Conservation (phyloP, 2,888 invertebrate species). For the Osedax fenrisi region DNA sequence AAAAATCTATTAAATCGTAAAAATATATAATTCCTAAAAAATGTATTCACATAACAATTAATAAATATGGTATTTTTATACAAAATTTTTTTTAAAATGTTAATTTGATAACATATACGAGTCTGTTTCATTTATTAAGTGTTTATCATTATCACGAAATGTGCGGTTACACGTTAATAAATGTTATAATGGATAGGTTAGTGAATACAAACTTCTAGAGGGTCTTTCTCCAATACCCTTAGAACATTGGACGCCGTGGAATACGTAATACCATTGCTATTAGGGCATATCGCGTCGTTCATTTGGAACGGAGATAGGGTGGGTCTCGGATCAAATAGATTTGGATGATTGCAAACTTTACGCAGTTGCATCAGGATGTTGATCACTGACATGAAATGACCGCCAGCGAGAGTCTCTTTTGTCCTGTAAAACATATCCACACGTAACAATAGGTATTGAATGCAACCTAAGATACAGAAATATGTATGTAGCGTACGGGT, state of each 20-base stretch:
- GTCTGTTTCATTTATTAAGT: too few relatives aligned
- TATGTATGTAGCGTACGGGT: neutral
- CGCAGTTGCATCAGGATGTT: constrained; percentile 97
- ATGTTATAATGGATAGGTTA: too few relatives aligned
- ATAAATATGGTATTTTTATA: too few relatives aligned
- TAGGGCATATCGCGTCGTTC: neutral
- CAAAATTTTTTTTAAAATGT: too few relatives aligned
- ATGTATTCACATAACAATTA: too few relatives aligned
- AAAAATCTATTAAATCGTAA: too few relatives aligned
- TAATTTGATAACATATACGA: too few relatives aligned
- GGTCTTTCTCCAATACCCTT: constrained; percentile 62
- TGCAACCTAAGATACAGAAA: neutral
- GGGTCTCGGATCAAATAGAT: constrained; percentile 70
- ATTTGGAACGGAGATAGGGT: constrained; percentile 73
- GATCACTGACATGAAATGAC: constrained; percentile 83
- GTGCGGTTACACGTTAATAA: too few relatives aligned
- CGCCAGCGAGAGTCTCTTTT: constrained; percentile 76
- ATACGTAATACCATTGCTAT: constrained; percentile 59
- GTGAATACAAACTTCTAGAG: constrained; percentile 56
- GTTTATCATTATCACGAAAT: too few relatives aligned
- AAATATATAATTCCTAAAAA: too few relatives aligned
- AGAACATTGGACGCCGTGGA: constrained; percentile 59
- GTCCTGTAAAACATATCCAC: constrained; percentile 58
- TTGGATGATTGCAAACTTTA: constrained; percentile 88
- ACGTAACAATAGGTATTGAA: neutral